A percentile compares a stretch with the other conserved stretches of the same genome.
Conservation (phyloP, 2,113 vertebrate species). For the Microcebus tavaratra region DNA sequence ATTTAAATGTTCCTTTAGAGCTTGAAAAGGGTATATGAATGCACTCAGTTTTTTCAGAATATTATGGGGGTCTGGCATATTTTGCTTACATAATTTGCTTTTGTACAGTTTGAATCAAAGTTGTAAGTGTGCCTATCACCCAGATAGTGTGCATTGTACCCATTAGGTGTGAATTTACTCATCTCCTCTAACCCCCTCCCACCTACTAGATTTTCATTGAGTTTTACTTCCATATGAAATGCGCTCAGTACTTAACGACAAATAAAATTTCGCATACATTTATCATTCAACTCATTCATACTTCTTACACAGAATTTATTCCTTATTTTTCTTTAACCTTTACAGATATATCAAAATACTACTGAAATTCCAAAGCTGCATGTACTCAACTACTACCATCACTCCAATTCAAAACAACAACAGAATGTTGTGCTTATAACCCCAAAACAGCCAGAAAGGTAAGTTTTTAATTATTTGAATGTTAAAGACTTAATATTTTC, state of each 20-base stretch:
- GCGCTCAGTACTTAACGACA: neutral
- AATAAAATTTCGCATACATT: constrained; percentile 8
- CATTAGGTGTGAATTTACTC: too few relatives aligned
- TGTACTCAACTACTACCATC: neutral
- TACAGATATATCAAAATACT: neutral
- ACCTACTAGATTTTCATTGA: too few relatives aligned
- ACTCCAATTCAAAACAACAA: neutral
- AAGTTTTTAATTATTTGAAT: neutral
- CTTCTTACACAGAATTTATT: neutral
- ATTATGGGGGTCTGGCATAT: too few relatives aligned
- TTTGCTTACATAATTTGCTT: too few relatives aligned
- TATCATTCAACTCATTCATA: constrained; percentile 31
- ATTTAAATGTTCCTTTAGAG: constrained; percentile 14
- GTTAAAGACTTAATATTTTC: neutral
- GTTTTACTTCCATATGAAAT: neutral
- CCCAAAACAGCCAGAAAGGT: neutral
- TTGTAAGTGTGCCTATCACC: too few relatives aligned
- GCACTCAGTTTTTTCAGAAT: neutral
- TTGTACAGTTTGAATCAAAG: too few relatives aligned
- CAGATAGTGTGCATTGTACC: too few relatives aligned
- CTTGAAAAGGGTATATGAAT: neutral
- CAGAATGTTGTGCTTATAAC: neutral
- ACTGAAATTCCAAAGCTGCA: neutral
- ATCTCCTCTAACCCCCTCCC: too few relatives aligned
- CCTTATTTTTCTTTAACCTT: constrained; percentile 36